phyloP scores from a whole-genome alignment of 2,113 vertebrate genomes.

The Ailuropoda melanoleuca region DNA sequence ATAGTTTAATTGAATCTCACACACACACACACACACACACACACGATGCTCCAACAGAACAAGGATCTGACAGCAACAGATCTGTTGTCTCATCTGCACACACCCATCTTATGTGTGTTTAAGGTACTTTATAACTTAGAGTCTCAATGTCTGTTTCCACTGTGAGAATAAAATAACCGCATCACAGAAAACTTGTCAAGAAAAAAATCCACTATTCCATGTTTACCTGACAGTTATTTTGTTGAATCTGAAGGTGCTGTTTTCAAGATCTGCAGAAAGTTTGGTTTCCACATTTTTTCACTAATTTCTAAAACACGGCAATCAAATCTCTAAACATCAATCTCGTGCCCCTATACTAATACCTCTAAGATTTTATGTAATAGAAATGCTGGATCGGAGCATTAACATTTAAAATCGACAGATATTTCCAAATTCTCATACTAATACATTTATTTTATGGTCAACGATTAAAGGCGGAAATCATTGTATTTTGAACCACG shows the following conservation, averaged over 20 bases:
- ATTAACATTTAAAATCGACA: background rate
- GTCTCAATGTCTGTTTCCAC: background rate
- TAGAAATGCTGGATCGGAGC: background rate
- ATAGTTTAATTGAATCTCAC: background rate
- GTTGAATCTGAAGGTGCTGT: background rate
- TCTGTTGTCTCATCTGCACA: background rate
- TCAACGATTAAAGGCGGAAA: background rate
- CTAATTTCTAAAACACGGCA: background rate
- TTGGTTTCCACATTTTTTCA: background rate
- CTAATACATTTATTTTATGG: background rate
- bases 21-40: too few relatives aligned
- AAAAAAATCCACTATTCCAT: background rate
- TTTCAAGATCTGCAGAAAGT: background rate
- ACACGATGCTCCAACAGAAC: background rate
- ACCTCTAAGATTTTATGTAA: background rate
- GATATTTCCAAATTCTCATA: background rate
- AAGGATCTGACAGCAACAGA: background rate
- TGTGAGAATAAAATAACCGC: slow-evolving; percentile 5
- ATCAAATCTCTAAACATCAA: background rate
- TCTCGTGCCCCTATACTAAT: background rate
- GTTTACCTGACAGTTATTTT: background rate
- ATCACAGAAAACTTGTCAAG: background rate
- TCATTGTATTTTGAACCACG: background rate
- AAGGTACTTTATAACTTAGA: background rate
- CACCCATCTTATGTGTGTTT: background rate